These are phyloP conservation scores for Lepus europaeus DNA, from an alignment of 2,113 vertebrate genomes.

Conservation along the genomic window DNA sequence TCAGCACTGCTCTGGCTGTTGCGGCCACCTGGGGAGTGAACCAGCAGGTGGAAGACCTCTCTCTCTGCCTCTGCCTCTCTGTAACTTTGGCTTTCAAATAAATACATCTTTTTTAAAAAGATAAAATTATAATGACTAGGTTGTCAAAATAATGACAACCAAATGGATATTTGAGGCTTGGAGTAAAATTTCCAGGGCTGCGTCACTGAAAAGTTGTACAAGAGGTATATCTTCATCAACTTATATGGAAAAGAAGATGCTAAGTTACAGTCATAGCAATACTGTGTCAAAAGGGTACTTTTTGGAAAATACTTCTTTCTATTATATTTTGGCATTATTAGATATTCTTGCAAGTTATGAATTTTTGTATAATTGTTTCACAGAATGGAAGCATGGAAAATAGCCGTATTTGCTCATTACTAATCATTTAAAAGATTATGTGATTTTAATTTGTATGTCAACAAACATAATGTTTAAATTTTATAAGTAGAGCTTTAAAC, in stretches of 20 bases:
- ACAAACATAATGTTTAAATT: constrained; percentile 2
- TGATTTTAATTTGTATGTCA: background rate
- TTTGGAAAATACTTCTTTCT: background rate
- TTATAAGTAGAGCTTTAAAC: constrained; percentile 35
- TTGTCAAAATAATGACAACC: constrained; percentile 24
- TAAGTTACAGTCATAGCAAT: background rate
- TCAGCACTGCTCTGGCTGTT: no score
- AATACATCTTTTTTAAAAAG: no score
- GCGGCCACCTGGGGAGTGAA: no score
- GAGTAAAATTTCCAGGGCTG: background rate
- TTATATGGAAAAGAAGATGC: background rate
- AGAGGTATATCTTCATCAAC: background rate
- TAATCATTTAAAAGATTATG: background rate
- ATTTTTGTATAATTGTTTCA: constrained; percentile 3
- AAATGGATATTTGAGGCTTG: background rate
- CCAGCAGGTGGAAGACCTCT: no score
- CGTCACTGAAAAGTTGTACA: background rate
- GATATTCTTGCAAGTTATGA: background rate
- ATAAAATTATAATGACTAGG: background rate
- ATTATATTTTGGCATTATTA: background rate
- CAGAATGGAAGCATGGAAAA: background rate
- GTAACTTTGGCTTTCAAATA: no score
- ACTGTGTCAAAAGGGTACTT: background rate
- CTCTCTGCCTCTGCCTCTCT: no score
- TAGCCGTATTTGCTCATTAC: background rate